phyloP scores from a whole-genome alignment of 1,140 invertebrate species.

The Aphelenchoides avenae region DNA sequence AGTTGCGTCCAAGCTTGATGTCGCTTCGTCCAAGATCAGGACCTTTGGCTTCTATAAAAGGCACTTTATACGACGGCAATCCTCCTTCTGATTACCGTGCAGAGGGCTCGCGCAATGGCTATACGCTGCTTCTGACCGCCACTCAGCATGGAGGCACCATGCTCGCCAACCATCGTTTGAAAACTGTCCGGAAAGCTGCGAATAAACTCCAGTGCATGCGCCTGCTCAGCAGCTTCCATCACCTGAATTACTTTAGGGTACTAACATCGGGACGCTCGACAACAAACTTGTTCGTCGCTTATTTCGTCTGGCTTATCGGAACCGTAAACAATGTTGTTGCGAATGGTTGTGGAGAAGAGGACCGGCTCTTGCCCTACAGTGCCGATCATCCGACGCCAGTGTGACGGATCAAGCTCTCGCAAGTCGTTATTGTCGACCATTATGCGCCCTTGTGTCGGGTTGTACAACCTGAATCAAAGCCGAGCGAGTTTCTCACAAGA shows the following conservation, averaged over 20 bases:
- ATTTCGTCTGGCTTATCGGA: slow-evolving; percentile 54
- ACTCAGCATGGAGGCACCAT: slow-evolving; percentile 62
- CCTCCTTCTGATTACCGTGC: slow-evolving; percentile 61
- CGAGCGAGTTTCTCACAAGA: slow-evolving; percentile 12
- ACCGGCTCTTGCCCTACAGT: slow-evolving; percentile 61
- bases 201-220: slow-evolving; percentile 62
- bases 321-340: slow-evolving; percentile 64
- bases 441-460: slow-evolving; percentile 47
- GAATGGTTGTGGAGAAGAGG: slow-evolving; percentile 60
- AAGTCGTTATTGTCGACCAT: slow-evolving; percentile 61
- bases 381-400: slow-evolving; percentile 56
- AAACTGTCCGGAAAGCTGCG: slow-evolving; percentile 61
- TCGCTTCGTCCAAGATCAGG: slow-evolving; percentile 64
- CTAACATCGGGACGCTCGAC: not conserved
- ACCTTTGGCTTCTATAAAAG: slow-evolving; percentile 61
- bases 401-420: slow-evolving; percentile 59
- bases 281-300: slow-evolving; percentile 42
- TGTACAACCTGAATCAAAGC: slow-evolving; percentile 40
- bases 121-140: slow-evolving; percentile 59
- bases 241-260: slow-evolving; percentile 18
- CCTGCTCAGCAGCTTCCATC: slow-evolving; percentile 60
- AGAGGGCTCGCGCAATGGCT: slow-evolving; percentile 56
- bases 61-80: not conserved
- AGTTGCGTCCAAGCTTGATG: slow-evolving; percentile 63
- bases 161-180: slow-evolving; percentile 63